Base-by-base conservation (phyloP, 2,797 vertebrate species). In the Tragelaphus eurycerus region DNA sequence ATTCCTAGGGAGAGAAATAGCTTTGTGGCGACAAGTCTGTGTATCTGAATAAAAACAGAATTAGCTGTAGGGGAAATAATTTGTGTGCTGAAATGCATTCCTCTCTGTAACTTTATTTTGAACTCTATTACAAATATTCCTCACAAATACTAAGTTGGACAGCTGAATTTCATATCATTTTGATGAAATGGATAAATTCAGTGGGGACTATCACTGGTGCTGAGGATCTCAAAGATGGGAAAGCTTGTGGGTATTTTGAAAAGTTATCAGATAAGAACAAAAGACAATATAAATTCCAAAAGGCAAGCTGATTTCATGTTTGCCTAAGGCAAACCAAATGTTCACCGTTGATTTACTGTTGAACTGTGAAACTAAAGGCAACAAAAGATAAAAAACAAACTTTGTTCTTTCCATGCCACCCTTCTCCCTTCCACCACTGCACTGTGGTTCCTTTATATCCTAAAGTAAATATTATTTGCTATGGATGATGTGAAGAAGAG, bases 301-400 rank as follows among this genome's bases (percentile, higher is more conserved):
- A 97, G 79, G 76, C 29, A n/a, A 91, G 15, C 62, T n/a, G 67
- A 97, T 96, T 98, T 98, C 96, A 95, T 97, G 82, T 88, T 98
- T 98, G 98, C 98, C 98, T 98, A 62, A 48, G 98, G 98, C 98
- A 98, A 98, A 90, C 86, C 96, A 98, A 98, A 97, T 98, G 98
- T 97, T 98, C 98, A n/a, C 13, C 97, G 98, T 87, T 96, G 90
- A 93, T 98, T 98, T 98, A 89, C 74, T 98, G 83, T 83, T 98
- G 96, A 98, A 98, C 96, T 98, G 57, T 52, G 50, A 98, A 64
- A 97, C 89, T 90, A 96, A 98, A 86, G 4, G 52, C 17, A 93
- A 94, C 93, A 92, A 98, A 98, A 98, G 60, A 27, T 88, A 50
- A 46, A 43, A 43, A 97, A 81, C 71, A 55, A 94, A 31, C 62